Base-by-base conservation (phyloP, 1,140 invertebrate genomes). In the Heliconius hermathena region DNA sequence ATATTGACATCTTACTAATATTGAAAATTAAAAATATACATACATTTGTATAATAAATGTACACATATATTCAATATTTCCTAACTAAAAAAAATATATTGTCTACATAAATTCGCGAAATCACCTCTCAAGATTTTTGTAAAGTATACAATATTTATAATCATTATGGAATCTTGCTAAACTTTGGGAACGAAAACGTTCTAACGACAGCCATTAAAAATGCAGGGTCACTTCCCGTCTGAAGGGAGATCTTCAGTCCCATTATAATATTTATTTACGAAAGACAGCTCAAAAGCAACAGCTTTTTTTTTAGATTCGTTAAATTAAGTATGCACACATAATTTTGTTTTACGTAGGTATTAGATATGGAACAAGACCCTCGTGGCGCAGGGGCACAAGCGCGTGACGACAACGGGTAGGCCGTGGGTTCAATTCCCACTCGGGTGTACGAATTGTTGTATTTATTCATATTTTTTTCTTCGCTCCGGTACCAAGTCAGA, bases 161-260 rank as follows among this genome's bases (percentile, higher is more conserved):
- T 66, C 2, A 66, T 26, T 66, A 66, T 66, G 26, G n/a, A 29
- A 66, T 66, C 4, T 1, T 66, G 60, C 22, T 29, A 66, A 60
- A 66, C 1, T 66, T 4, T 1, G 26, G 16, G 26, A 36, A 29
- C 60, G 60, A 66, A 66, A 29, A 66, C 26, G 11, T 29, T 66
- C 0, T 66, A 66, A 66, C 60, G 22, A 66, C 11, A 26, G 22
- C n/a, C 60, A 66, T 66, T 66, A 66, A 66, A 66, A 66, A 66
- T 66, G 22, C 26, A 66, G 60, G 60, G 60, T 66, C 60, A 66
- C 60, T 66, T 66, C 60, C 60, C 26, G 60, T 66, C 60, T 26
- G 60, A 29, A 26, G 26, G 60, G 22, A 66, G 60, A 66, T 29
- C 26, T 13, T 66, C 13, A 26, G 60, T 29, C 9, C 60, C 26